These are phyloP conservation scores for Thumatha senex DNA, from an alignment of 2,888 invertebrate genomes.

Conservation along the genomic window DNA sequence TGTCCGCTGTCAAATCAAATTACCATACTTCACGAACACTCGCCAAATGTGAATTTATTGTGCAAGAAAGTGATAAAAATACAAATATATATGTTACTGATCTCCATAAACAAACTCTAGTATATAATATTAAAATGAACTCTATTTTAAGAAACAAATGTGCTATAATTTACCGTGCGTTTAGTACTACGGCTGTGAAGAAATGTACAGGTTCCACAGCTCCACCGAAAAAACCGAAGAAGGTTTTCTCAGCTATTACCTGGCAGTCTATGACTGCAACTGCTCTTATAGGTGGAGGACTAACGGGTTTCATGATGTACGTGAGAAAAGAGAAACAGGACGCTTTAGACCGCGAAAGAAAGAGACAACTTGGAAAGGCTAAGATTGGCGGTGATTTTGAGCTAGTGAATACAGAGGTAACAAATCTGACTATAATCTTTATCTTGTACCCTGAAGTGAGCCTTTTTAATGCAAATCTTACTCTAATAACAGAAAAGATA, in stretches of 20 bases:
- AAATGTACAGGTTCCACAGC: conserved; percentile 61
- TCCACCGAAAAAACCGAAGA: conserved; percentile 60
- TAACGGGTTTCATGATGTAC: conserved; percentile 89
- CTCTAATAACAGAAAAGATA: too few relatives aligned
- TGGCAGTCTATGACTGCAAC: conserved; percentile 91
- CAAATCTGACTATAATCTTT: background rate
- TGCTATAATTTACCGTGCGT: conserved; percentile 48
- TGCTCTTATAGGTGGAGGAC: conserved; percentile 85
- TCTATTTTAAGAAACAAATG: conserved; percentile 54
- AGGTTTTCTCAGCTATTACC: conserved; percentile 86
- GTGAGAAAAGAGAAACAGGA: conserved; percentile 92
- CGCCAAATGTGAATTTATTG: background rate
- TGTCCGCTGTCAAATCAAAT: too few relatives aligned
- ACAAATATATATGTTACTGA: background rate
- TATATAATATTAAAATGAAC: conserved; percentile 53
- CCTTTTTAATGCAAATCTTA: too few relatives aligned
- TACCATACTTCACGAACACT: too few relatives aligned
- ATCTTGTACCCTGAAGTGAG: background rate
- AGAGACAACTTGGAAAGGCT: conserved; percentile 93
- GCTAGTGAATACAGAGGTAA: conserved; percentile 86
- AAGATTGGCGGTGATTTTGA: conserved; percentile 97
- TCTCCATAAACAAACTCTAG: conserved; percentile 16
- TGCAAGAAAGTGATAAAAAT: background rate
- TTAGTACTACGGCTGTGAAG: conserved; percentile 59
- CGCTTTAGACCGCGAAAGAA: conserved; percentile 88